Conservation (phyloP, 1,140 invertebrate species). For the Sminthurides bifidus region DNA sequence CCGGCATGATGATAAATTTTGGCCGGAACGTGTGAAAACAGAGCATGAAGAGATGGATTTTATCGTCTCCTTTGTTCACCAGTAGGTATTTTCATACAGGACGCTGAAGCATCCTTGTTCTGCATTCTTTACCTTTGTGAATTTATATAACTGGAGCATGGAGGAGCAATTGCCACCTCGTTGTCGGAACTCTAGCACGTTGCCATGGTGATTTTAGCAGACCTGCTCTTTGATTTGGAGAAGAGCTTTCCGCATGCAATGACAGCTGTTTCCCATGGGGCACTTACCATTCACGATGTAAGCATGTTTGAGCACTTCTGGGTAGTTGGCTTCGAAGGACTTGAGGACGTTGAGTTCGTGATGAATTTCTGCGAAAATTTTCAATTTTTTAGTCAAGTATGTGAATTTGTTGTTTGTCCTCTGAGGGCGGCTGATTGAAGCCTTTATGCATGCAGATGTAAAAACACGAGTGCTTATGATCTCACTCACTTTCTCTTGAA, state of each 20-base stretch:
- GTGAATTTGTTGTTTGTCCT: no score
- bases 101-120: not conserved
- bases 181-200: not conserved
- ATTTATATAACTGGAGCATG: no score
- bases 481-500: slow-evolving; percentile 5
- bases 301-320: slow-evolving; percentile 15
- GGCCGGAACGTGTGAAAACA: no score
- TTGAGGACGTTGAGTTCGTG: not conserved
- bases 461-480: not conserved
- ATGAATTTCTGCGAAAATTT: slow-evolving; percentile 1
- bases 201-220: not conserved
- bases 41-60: no score
- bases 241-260: not conserved
- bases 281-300: slow-evolving; percentile 19
- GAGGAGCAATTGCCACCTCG: no score
- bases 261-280: not conserved
- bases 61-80: no score
- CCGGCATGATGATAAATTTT: no score
- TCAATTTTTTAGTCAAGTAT: not conserved
- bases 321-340: slow-evolving; percentile 17
- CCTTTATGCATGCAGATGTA: not conserved
- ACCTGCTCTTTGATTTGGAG: not conserved
- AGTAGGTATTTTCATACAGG: no score
- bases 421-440: no score
- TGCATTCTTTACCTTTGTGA: not conserved